Evolutionary conservation across 2,113 vertebrate species (phyloP).

Genomic region (Nipponia nippon): DNA sequence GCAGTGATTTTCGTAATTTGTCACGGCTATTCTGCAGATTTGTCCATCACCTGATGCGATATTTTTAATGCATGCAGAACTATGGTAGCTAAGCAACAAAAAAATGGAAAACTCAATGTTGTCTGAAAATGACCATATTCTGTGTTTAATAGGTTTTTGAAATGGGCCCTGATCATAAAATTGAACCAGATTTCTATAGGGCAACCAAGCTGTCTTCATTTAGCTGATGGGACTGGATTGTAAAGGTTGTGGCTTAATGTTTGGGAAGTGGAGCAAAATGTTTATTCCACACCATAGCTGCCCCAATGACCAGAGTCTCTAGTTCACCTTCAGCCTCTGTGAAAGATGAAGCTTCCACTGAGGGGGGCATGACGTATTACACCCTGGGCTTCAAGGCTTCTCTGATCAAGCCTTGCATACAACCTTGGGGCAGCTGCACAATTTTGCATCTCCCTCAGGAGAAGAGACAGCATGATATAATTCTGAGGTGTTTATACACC

Average conservation of each 20-base stretch:
- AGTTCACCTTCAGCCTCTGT: neutral
- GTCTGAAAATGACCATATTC: neutral
- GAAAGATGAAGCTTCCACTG: neutral
- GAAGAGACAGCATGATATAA: neutral
- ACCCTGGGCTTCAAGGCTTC: neutral
- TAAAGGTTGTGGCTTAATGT: neutral
- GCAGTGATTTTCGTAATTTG: neutral
- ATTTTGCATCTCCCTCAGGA: neutral
- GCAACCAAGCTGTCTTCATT: neutral
- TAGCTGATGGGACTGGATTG: neutral
- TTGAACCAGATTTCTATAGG: neutral
- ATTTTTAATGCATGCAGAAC: neutral
- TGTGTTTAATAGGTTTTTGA: neutral
- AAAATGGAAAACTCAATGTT: neutral
- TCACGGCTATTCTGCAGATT: neutral
- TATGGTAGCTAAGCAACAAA: constrained; percentile 8
- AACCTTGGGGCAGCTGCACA: neutral
- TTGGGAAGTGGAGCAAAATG: neutral
- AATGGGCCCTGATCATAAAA: neutral
- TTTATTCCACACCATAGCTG: neutral
- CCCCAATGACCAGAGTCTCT: neutral
- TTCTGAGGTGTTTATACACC: neutral
- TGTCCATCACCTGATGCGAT: neutral
- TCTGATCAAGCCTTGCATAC: neutral
- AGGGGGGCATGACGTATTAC: neutral